Conservation (phyloP, 2,797 vertebrate species). For the Dallia pectoralis region DNA sequence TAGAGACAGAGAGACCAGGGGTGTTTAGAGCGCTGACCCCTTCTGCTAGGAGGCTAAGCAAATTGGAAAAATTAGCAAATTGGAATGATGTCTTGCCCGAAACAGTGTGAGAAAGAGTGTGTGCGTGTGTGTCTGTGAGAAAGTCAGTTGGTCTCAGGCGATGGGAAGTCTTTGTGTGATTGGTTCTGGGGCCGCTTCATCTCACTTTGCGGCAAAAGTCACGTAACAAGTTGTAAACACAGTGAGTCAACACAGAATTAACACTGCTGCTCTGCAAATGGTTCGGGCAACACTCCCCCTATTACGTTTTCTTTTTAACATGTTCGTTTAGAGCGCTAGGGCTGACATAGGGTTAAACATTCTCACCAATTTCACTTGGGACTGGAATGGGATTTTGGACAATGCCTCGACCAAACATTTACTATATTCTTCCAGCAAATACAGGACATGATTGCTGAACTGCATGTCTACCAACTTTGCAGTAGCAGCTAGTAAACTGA, state of each 20-base stretch:
- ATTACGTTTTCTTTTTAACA: not conserved
- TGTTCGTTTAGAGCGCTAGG: not conserved
- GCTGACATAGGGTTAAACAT: not conserved
- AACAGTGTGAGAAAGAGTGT: not conserved
- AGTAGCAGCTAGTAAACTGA: constrained; percentile 48
- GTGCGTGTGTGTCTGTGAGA: constrained; percentile 3
- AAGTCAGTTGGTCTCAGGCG: constrained; percentile 13
- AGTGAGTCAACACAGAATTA: too few relatives aligned
- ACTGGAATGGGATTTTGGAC: too few relatives aligned
- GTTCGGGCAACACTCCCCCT: not conserved
- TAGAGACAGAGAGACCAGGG: not conserved
- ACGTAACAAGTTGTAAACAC: not conserved
- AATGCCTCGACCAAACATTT: too few relatives aligned
- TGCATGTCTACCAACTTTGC: not conserved
- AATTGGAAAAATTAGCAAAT: not conserved
- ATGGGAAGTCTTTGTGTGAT: not conserved
- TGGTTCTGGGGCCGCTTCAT: constrained; percentile 12
- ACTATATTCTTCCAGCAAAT: not conserved
- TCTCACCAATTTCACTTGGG: not conserved
- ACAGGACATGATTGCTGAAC: not conserved
- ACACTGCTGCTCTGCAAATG: not conserved
- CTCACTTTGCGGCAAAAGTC: constrained; percentile 13
- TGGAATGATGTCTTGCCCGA: not conserved
- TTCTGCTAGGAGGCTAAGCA: not conserved
- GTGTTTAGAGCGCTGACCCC: not conserved